Evolutionary conservation across 2,888 invertebrate species (phyloP), one percentile per base, ranked within the genome.

Genomic region (Stratiomys singularior): DNA sequence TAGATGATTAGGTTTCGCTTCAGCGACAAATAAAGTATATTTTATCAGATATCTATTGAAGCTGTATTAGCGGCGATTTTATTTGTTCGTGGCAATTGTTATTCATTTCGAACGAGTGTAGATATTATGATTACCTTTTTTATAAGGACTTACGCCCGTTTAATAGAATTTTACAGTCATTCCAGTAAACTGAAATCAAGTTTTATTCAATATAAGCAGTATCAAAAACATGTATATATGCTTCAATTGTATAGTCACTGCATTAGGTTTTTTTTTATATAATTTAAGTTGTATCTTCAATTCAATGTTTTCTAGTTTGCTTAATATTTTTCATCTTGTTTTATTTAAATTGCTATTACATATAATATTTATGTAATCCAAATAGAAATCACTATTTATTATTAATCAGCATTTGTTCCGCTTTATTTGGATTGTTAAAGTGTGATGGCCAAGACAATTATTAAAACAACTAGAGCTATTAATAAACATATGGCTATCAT

Each of bases 401-500:
- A 37, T 37, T 23, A 21, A 23, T 30, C 60, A 21, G 30, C 74
- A 37, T 25, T n/a, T 74, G 23, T 37, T 74, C 58, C 60, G 60
- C 60, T 74, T 72, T 58, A 74, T 74, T 74, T 60, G 60, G 69
- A 69, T 69, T 69, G 47, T 44, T 23, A 77, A 18, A 80, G 74
- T 56, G 78, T 72, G 37, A 64, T 27, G 37, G 69, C 74, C 85
- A 94, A 90, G 88, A 93, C 88, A 88, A 93, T 91, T 89, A 92
- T 90, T 89, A 93, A 90, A 89, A 94, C 91, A 89, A 92, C 89
- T 91, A 92, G 89, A 88, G 92, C 91, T 88, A 94, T 89, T 87
- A 91, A 89, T 89, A 94, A 91, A 92, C 94, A 94, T 91, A 94
- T 92, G 88, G 93, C 90, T 91, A 94, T 93, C 92, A 93, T 91